Conservation (phyloP, 2,888 invertebrate species). For the Lithosia quadra region DNA sequence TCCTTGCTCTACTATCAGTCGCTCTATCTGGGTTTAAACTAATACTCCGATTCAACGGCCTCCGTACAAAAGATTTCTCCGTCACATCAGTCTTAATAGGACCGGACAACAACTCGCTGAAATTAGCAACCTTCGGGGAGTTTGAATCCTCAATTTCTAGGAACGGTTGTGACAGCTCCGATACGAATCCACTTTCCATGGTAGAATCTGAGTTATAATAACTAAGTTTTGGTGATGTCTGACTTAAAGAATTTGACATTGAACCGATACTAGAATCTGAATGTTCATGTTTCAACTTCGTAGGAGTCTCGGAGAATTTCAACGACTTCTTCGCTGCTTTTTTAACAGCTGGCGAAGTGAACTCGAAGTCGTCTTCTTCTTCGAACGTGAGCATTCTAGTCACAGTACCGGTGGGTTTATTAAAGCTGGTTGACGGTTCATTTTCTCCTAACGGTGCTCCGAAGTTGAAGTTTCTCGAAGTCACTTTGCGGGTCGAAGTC, state of each 20-base stretch:
- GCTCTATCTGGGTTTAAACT: conserved; percentile 78
- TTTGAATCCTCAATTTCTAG: conserved; percentile 77
- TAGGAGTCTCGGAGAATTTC: conserved; percentile 75
- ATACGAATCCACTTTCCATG: conserved; percentile 82
- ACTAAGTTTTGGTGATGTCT: conserved; percentile 60
- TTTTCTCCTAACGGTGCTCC: conserved; percentile 77
- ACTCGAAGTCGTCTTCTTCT: conserved; percentile 77
- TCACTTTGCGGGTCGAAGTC: conserved; percentile 68
- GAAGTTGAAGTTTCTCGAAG: conserved; percentile 74
- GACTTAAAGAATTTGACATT: conserved; percentile 62
- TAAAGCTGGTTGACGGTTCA: conserved; percentile 79
- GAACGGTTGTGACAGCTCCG: conserved; percentile 79
- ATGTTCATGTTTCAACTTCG: conserved; percentile 67
- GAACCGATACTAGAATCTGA: conserved; percentile 76
- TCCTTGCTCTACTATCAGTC: conserved; percentile 61
- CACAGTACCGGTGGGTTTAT: conserved; percentile 63
- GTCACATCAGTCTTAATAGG: conserved; percentile 69
- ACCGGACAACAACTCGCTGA: conserved; percentile 73
- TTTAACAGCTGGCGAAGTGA: conserved; percentile 73
- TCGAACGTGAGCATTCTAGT: conserved; percentile 80
- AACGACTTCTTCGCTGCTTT: conserved; percentile 76
- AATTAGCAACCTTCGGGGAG: conserved; percentile 77
- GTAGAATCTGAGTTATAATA: conserved; percentile 75
- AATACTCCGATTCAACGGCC: conserved; percentile 67
- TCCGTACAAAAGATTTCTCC: conserved; percentile 56